Conservation (phyloP, 2,888 invertebrate genomes). For the Drosophila mimetica region DNA sequence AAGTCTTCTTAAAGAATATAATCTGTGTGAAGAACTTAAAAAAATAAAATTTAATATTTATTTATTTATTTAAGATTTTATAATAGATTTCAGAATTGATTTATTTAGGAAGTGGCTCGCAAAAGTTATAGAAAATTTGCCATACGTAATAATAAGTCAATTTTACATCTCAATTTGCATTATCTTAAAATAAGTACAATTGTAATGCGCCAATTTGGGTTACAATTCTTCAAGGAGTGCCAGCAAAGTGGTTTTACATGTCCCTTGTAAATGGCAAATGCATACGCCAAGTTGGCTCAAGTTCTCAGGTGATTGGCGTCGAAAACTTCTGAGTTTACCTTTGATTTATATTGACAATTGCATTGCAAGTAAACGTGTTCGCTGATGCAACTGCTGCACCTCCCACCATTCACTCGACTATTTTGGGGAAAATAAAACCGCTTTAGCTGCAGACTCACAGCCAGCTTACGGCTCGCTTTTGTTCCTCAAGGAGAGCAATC, state of each 20-base stretch:
- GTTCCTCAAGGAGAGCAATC: constrained; percentile 8
- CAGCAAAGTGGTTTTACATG: constrained; percentile 39
- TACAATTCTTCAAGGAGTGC: not conserved
- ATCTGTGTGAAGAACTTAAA: too few relatives aligned
- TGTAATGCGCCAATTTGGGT: not conserved
- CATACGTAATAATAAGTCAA: too few relatives aligned
- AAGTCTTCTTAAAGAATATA: too few relatives aligned
- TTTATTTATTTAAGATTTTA: too few relatives aligned
- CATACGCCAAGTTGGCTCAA: constrained; percentile 20
- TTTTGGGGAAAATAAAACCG: constrained; percentile 5
- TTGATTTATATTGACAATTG: constrained; percentile 48
- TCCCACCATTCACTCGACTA: constrained; percentile 2
- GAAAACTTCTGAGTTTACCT: constrained; percentile 16
- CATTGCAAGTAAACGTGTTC: constrained; percentile 28
- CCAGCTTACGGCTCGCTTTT: constrained; percentile 3
- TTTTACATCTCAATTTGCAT: too few relatives aligned
- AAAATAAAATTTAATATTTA: too few relatives aligned
- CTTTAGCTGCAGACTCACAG: not conserved
- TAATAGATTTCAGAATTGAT: too few relatives aligned
- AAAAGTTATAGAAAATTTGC: too few relatives aligned
- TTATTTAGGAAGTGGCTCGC: too few relatives aligned
- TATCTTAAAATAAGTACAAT: not conserved
- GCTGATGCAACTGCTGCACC: constrained; percentile 1
- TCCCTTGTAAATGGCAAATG: constrained; percentile 31
- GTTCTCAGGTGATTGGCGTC: constrained; percentile 22